A percentile compares a stretch with the other conserved stretches of the same genome.
Evolutionary conservation across 2,888 invertebrate species (phyloP).

Genomic region (Pyralis farinalis): DNA sequence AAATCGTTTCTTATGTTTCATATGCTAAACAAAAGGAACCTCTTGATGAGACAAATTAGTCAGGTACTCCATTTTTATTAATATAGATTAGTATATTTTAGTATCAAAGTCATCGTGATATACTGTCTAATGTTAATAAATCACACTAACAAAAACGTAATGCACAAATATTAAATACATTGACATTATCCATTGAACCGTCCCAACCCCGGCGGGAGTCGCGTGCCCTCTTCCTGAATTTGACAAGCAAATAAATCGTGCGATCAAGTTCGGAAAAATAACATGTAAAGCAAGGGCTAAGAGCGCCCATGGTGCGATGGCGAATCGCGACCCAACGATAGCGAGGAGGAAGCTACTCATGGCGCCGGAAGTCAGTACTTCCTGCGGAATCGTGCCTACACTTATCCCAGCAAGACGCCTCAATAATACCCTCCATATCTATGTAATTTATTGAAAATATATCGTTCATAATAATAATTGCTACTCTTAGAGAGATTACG

Average conservation of each 20-base stretch:
- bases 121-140: slow-evolving; percentile 9
- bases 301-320: too few species aligned
- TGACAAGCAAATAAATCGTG: slow-evolving; percentile 77
- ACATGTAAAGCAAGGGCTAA: slow-evolving; percentile 25
- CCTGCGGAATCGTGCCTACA: slow-evolving; percentile 66
- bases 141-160: slow-evolving; percentile 11
- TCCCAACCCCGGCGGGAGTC: slow-evolving; percentile 39
- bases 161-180: slow-evolving; percentile 17
- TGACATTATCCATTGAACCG: slow-evolving; percentile 44
- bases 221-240: slow-evolving; percentile 74
- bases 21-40: too few species aligned
- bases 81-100: too few species aligned
- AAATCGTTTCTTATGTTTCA: too few species aligned
- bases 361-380: slow-evolving; percentile 70
- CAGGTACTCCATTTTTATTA: too few species aligned
- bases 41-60: too few species aligned
- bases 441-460: slow-evolving; percentile 5
- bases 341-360: slow-evolving; percentile 65
- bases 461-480: not conserved
- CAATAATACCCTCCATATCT: slow-evolving; percentile 36
- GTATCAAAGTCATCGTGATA: slow-evolving; percentile 1
- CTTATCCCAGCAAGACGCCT: slow-evolving; percentile 69
- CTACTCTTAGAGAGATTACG: too few species aligned
- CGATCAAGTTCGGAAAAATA: slow-evolving; percentile 69
- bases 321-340: slow-evolving; percentile 13